These are phyloP conservation scores for Paramormyrops kingsleyae DNA, from an alignment of 2,113 vertebrate species.

Conservation along the genomic window DNA sequence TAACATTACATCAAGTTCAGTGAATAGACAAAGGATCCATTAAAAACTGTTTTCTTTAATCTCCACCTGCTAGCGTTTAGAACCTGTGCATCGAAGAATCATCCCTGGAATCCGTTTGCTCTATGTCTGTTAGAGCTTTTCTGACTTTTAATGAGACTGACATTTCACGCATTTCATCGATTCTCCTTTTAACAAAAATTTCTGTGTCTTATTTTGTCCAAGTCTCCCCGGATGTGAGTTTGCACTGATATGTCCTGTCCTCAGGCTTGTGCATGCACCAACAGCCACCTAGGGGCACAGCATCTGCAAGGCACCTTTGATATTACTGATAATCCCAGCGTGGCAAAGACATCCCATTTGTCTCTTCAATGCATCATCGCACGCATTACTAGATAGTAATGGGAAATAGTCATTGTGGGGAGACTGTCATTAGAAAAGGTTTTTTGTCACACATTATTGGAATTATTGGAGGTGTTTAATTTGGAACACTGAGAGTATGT, in stretches of 20 bases:
- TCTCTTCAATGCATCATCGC: background rate
- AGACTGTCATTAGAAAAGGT: background rate
- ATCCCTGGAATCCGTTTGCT: slow-evolving; percentile 1
- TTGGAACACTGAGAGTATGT: background rate
- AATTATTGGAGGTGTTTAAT: background rate
- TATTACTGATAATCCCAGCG: background rate
- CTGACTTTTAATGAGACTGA: slow-evolving; percentile 14
- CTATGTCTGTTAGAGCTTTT: slow-evolving; percentile 3
- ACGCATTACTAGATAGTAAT: background rate
- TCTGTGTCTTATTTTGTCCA: background rate
- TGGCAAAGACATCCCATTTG: background rate
- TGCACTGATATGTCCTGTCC: background rate
- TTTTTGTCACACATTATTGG: background rate
- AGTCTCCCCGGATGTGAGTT: background rate
- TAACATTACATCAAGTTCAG: background rate
- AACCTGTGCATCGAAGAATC: background rate
- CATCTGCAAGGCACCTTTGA: background rate
- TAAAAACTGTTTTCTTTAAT: slow-evolving; percentile 7
- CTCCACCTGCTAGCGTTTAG: background rate
- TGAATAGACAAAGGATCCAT: slow-evolving; percentile 6
- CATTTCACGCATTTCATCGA: slow-evolving; percentile 6
- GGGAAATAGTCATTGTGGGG: background rate
- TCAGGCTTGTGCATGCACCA: background rate
- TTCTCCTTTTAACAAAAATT: background rate
- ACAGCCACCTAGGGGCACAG: background rate